phyloP scores from a whole-genome alignment of 2,113 vertebrate species.

The Saguinus midas region DNA sequence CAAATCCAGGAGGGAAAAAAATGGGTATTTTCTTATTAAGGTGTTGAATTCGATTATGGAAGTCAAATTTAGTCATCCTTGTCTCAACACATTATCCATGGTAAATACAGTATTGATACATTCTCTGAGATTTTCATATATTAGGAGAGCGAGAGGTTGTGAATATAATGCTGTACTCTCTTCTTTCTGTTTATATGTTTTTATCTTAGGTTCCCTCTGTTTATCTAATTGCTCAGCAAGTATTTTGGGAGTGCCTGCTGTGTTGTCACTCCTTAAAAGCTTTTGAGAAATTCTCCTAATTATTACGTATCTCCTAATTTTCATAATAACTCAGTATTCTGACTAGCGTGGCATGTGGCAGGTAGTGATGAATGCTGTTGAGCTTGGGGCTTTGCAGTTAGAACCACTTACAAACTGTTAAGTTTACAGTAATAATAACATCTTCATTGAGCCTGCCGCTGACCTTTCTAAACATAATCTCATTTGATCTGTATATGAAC shows the following conservation, averaged over 20 bases:
- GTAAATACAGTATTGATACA: background rate
- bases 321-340: background rate
- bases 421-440: background rate
- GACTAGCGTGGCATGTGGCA: background rate
- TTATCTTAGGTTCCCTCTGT: background rate
- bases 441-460: background rate
- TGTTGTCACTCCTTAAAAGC: background rate
- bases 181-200: background rate
- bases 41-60: conserved; percentile 35
- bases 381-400: background rate
- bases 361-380: background rate
- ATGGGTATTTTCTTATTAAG: conserved; percentile 14
- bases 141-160: background rate
- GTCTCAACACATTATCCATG: background rate
- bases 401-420: background rate
- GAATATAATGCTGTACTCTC: background rate
- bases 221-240: background rate
- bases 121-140: background rate
- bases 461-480: conserved; percentile 21
- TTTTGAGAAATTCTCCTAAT: background rate
- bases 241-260: background rate
- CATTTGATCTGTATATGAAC: background rate
- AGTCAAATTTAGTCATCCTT: background rate
- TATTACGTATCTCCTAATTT: background rate
- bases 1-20: background rate